phyloP scores from a whole-genome alignment of 2,888 invertebrate species.

The Harpagoxenus sublaevis region DNA sequence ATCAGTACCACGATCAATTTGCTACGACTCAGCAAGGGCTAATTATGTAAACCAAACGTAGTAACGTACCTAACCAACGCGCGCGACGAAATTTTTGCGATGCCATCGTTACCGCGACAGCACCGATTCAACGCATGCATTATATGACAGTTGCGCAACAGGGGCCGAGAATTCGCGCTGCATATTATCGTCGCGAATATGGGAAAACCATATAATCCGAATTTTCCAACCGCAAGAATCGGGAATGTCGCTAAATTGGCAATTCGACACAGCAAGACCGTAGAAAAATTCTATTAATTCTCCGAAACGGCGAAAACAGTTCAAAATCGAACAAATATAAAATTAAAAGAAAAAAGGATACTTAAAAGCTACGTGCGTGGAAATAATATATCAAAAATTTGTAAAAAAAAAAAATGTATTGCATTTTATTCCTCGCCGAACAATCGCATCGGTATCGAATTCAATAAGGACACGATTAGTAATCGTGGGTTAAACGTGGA shows the following conservation, averaged over 20 bases:
- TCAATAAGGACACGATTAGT: slow-evolving; percentile 1
- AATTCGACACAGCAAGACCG: neutral
- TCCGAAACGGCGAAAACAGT: neutral
- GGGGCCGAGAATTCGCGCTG: neutral
- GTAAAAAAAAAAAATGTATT: no score
- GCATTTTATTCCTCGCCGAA: no score
- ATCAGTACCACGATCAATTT: slow-evolving; percentile 20
- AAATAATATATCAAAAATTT: neutral
- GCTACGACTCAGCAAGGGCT: neutral
- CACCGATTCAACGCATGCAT: slow-evolving; percentile 1
- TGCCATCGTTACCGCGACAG: neutral
- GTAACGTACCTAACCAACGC: no score
- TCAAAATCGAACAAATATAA: neutral
- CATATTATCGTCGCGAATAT: slow-evolving; percentile 22
- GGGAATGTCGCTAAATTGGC: slow-evolving; percentile 25
- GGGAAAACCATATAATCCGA: slow-evolving; percentile 6
- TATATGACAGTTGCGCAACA: slow-evolving; percentile 2
- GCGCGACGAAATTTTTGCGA: slow-evolving; percentile 19
- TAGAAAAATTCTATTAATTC: slow-evolving; percentile 12
- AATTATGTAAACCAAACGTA: slow-evolving; percentile 2
- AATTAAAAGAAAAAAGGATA: neutral
- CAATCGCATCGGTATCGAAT: neutral
- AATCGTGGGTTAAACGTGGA: slow-evolving; percentile 9
- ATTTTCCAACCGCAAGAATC: slow-evolving; percentile 30
- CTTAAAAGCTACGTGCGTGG: no score